A percentile compares a stretch with the other conserved stretches of the same genome.
These are phyloP conservation scores for Numenius phaeopus DNA, from an alignment of 2,797 vertebrate species.

Conservation along the genomic window DNA sequence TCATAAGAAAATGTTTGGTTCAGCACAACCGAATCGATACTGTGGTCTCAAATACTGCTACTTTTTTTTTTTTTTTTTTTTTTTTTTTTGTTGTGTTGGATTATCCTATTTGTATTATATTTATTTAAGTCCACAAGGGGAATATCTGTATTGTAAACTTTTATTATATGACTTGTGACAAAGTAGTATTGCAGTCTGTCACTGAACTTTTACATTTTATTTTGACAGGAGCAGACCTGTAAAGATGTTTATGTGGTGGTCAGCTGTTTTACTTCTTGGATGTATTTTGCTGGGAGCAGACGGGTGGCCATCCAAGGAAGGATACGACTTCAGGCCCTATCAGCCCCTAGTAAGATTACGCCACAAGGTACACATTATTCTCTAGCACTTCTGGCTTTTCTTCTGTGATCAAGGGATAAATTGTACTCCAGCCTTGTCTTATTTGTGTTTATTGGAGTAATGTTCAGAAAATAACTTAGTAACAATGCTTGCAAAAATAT, in stretches of 20 bases:
- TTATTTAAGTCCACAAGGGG: background rate
- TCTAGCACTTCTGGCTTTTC: slow-evolving; percentile 49
- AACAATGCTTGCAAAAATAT: background rate
- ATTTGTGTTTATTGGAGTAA: background rate
- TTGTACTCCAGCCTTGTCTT: background rate
- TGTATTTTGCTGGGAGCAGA: slow-evolving; percentile 79
- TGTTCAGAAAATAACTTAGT: background rate
- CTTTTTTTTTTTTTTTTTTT: background rate
- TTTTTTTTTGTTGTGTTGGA: background rate
- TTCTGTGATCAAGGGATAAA: background rate
- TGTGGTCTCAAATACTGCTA: background rate
- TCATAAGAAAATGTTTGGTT: background rate
- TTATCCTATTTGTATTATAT: background rate
- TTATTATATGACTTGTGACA: background rate
- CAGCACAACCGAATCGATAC: background rate
- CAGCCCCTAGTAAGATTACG: slow-evolving; percentile 89
- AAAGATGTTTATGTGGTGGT: slow-evolving; percentile 86
- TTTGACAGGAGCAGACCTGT: slow-evolving; percentile 85
- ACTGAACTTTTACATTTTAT: slow-evolving; percentile 72
- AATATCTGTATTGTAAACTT: background rate
- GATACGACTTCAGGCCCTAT: slow-evolving; percentile 81
- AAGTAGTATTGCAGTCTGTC: background rate
- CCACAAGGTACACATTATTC: slow-evolving; percentile 90
- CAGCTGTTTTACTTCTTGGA: slow-evolving; percentile 82
- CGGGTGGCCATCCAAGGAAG: slow-evolving; percentile 86